Percentiles rank a stretch among this genome's conserved stretches.
These are phyloP conservation scores for Drosophila azteca DNA, from an alignment of 1,140 invertebrate genomes.

Conservation along the genomic window DNA sequence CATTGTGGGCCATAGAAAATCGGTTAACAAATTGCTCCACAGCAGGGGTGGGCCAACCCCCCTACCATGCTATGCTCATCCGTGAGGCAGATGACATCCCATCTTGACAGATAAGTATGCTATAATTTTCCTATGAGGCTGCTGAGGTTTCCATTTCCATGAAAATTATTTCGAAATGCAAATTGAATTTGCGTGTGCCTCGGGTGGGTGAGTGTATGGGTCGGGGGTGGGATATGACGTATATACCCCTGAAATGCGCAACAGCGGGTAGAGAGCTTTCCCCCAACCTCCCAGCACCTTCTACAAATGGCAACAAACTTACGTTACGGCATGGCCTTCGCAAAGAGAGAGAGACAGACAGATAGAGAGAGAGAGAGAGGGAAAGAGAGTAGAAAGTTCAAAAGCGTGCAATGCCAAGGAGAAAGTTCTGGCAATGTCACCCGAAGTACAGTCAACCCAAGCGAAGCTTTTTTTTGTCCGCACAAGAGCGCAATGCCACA, in stretches of 20 bases:
- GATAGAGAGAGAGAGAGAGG: constrained; percentile 6
- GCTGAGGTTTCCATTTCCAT: constrained; percentile 39
- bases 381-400: constrained; percentile 55
- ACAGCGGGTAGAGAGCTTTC: constrained; percentile 56
- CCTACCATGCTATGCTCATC: too few relatives aligned
- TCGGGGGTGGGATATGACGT: constrained; percentile 49
- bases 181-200: constrained; percentile 62
- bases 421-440: constrained; percentile 69
- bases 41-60: background rate
- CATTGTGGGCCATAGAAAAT: constrained; percentile 44
- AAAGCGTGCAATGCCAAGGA: constrained; percentile 78
- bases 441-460: constrained; percentile 74
- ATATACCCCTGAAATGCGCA: constrained; percentile 75
- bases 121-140: constrained; percentile 10
- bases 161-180: constrained; percentile 64
- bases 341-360: constrained; percentile 1
- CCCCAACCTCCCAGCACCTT: background rate
- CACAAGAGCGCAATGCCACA: background rate
- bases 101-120: constrained; percentile 29
- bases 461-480: constrained; percentile 29
- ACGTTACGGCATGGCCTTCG: constrained; percentile 45
- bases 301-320: constrained; percentile 50
- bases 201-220: background rate
- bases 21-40: constrained; percentile 39
- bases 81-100: too few relatives aligned